Conservation (phyloP, 1,140 invertebrate genomes). For the Tribolium castaneum region DNA sequence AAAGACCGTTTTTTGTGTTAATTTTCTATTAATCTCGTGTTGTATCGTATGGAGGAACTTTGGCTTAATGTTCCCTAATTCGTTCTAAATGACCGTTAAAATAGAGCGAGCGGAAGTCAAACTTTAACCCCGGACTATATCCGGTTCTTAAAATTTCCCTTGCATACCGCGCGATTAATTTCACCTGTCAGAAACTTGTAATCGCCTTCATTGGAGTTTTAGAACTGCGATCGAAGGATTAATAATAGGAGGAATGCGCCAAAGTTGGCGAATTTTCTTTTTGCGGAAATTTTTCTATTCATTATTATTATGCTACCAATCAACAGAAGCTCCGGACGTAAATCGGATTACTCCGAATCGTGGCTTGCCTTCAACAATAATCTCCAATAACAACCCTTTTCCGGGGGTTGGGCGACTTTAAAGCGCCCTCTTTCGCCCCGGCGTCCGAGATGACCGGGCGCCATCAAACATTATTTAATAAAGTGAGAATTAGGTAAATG, state of each 20-base stretch:
- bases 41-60: background rate
- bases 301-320: conserved; percentile 15
- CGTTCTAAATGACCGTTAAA: conserved; percentile 16
- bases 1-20: background rate
- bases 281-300: background rate
- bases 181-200: conserved; percentile 37
- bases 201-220: conserved; percentile 14
- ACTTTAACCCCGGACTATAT: conserved; percentile 4
- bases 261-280: background rate
- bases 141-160: conserved; percentile 27
- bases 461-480: conserved; percentile 37
- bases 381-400: conserved; percentile 23
- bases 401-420: background rate
- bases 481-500: conserved; percentile 40
- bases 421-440: background rate
- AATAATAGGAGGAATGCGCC: conserved; percentile 5
- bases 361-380: background rate
- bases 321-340: conserved; percentile 23
- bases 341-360: conserved; percentile 28
- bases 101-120: conserved; percentile 4
- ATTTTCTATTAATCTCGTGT: background rate
- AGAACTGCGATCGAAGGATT: conserved; percentile 2
- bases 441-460: conserved; percentile 1
- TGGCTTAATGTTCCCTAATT: background rate
- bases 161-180: conserved; percentile 27